Evolutionary conservation across 2,113 vertebrate species (phyloP).

Genomic region (Gavia stellata): DNA sequence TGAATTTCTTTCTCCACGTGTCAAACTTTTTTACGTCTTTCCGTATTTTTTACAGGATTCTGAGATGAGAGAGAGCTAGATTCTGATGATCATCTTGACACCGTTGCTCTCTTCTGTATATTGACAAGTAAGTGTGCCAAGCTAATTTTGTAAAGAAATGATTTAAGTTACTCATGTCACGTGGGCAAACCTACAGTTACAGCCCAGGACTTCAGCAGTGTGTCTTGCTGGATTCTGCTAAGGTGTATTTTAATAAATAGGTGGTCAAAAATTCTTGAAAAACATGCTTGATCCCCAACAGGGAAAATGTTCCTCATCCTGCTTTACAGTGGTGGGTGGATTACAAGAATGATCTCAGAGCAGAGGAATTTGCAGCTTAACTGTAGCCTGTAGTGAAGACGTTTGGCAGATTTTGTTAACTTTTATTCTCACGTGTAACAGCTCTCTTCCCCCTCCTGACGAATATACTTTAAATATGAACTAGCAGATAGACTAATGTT

Average conservation of each 20-base stretch:
- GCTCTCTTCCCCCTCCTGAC: neutral
- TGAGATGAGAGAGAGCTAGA: neutral
- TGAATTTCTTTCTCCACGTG: neutral
- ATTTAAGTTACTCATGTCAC: neutral
- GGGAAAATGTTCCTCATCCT: neutral
- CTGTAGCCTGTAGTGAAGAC: neutral
- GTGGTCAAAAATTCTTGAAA: neutral
- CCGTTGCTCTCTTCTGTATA: neutral
- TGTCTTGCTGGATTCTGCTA: neutral
- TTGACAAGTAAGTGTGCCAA: neutral
- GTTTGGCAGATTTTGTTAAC: neutral
- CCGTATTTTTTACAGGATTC: neutral
- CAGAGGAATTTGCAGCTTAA: neutral
- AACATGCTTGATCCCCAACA: neutral
- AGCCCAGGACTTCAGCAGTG: accelerated
- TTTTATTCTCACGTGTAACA: neutral
- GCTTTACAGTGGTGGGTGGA: neutral
- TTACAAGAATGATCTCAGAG: neutral
- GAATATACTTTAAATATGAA: neutral
- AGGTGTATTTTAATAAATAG: neutral
- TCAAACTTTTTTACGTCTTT: neutral
- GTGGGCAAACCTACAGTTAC: neutral
- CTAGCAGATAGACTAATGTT: neutral
- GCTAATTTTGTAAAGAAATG: neutral
- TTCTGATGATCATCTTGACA: neutral